Evolutionary conservation across 1,140 invertebrate genomes (phyloP).

Genomic region (Littorina saxatilis): DNA sequence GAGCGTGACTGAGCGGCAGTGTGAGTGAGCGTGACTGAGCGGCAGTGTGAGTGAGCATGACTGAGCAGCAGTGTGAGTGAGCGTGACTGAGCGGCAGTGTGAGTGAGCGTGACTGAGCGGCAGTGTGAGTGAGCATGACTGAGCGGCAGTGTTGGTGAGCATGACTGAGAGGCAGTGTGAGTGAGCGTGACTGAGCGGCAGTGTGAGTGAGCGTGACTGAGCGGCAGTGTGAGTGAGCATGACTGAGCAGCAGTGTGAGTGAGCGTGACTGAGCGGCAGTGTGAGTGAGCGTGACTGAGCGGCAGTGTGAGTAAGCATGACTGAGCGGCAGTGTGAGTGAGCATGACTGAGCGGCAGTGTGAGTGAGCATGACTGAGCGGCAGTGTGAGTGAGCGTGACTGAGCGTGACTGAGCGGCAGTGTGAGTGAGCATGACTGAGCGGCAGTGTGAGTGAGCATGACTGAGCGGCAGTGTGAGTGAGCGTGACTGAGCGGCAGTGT

Average conservation of each 20-base stretch:
- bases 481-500: conserved; percentile 78
- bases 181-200: conserved; percentile 78
- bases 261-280: conserved; percentile 78
- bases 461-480: neutral
- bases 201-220: conserved; percentile 58
- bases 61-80: neutral
- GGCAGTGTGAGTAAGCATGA: too few relatives aligned
- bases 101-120: conserved; percentile 77
- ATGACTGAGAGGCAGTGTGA: too few relatives aligned
- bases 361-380: conserved; percentile 77
- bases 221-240: too few relatives aligned
- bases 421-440: conserved; percentile 75
- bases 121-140: conserved; percentile 57
- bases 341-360: conserved; percentile 78
- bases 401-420: conserved; percentile 78
- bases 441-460: too few relatives aligned
- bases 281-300: conserved; percentile 75
- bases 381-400: conserved; percentile 56
- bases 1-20: conserved; percentile 78
- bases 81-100: conserved; percentile 78
- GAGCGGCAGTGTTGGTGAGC: too few relatives aligned
- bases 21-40: conserved; percentile 75
- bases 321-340: neutral
- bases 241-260: neutral
- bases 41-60: too few relatives aligned